phyloP scores from a whole-genome alignment of 2,797 vertebrate genomes.

The Coilia nasus region DNA sequence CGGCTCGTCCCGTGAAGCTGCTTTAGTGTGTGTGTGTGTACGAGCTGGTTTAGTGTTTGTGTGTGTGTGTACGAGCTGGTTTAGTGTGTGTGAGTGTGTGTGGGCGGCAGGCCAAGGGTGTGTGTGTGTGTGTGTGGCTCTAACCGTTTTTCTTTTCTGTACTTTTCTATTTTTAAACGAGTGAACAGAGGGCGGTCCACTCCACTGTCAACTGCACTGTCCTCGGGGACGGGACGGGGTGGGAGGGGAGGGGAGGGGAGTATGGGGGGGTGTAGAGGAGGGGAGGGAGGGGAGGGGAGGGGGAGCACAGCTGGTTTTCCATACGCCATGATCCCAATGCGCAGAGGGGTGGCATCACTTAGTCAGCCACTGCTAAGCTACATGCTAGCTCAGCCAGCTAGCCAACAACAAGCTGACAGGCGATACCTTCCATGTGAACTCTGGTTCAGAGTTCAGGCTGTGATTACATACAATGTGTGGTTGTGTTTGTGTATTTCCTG shows the following conservation, averaged over 20 bases:
- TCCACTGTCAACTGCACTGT: background rate
- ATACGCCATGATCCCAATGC: background rate
- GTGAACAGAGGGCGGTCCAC: background rate
- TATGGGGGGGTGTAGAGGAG: too few species aligned
- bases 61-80: too few species aligned
- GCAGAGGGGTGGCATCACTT: background rate
- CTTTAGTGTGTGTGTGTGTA: background rate
- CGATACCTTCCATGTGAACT: background rate
- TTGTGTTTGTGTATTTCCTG: too few species aligned
- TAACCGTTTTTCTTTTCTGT: conserved; percentile 11
- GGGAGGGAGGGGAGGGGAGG: too few species aligned
- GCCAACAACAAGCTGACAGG: background rate
- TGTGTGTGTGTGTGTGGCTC: background rate
- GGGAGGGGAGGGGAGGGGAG: too few species aligned
- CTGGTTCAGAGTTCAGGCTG: background rate
- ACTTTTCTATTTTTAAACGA: conserved; percentile 21
- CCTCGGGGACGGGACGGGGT: background rate
- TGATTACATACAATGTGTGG: too few species aligned
- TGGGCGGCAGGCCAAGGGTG: background rate
- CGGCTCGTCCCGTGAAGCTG: background rate
- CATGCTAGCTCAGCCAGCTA: too few species aligned
- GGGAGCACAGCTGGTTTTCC: background rate
- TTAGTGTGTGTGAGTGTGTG: background rate
- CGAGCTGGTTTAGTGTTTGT: too few species aligned
- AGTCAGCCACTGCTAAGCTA: background rate